phyloP scores from a whole-genome alignment of 2,797 vertebrate genomes.

The Cirrhinus mrigala region DNA sequence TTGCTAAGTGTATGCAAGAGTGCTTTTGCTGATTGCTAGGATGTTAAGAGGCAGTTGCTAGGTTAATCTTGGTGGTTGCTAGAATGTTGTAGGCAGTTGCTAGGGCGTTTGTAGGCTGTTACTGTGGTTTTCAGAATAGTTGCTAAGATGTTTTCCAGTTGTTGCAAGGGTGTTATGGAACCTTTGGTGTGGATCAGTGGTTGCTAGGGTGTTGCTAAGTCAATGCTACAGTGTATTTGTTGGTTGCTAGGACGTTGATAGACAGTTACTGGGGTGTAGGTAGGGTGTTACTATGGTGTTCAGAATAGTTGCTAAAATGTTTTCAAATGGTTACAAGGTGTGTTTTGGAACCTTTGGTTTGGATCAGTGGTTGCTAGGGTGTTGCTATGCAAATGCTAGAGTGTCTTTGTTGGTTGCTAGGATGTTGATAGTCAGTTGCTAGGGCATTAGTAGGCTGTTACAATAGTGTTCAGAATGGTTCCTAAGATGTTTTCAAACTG shows the following conservation, averaged over 20 bases:
- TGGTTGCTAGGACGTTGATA: too few relatives aligned
- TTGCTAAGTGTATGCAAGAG: not conserved
- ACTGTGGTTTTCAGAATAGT: too few relatives aligned
- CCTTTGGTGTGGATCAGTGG: not conserved
- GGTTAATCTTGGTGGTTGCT: not conserved
- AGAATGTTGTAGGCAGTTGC: not conserved
- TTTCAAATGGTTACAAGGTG: too few relatives aligned
- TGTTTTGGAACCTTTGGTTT: too few relatives aligned
- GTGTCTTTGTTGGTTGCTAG: not conserved
- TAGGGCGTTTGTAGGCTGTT: not conserved
- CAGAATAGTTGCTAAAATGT: too few relatives aligned
- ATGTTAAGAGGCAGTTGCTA: not conserved
- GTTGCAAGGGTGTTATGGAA: not conserved
- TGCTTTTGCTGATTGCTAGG: not conserved
- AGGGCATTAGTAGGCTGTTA: not conserved
- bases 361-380: not conserved
- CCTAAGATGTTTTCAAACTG: too few relatives aligned
- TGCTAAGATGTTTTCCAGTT: not conserved
- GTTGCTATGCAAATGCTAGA: not conserved
- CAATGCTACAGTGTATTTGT: not conserved
- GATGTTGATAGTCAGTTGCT: not conserved
- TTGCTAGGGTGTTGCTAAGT: not conserved
- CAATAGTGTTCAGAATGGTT: too few relatives aligned
- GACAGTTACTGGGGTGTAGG: too few relatives aligned
- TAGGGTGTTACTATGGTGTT: not conserved